Conservation (phyloP, 2,113 vertebrate genomes). For the Argyrosomus japonicus region DNA sequence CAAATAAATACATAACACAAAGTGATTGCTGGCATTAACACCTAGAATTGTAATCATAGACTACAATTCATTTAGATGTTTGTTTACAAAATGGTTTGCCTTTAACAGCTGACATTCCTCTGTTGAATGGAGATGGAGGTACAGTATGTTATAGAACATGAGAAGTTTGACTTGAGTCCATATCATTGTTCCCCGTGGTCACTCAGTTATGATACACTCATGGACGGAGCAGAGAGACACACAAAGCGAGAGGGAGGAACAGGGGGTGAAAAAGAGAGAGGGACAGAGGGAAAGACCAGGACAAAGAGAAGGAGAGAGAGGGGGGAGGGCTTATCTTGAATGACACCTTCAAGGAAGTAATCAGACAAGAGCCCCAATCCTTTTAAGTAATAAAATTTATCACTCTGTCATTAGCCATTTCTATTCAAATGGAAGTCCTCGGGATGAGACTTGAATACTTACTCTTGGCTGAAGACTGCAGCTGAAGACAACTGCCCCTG, state of each 20-base stretch:
- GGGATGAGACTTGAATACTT: conserved; percentile 33
- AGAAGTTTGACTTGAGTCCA: not conserved
- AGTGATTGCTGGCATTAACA: not conserved
- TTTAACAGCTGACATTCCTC: not conserved
- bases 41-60: not conserved
- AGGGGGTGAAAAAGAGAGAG: not conserved
- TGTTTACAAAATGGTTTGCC: not conserved
- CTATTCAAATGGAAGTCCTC: conserved; percentile 33
- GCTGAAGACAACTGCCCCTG: not conserved
- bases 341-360: conserved; percentile 52
- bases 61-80: not conserved
- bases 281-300: not conserved
- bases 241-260: not conserved
- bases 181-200: not conserved
- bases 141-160: not conserved
- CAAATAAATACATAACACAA: not conserved
- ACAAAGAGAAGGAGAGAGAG: not conserved
- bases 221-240: not conserved
- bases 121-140: not conserved
- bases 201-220: not conserved
- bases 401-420: conserved; percentile 44
- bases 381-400: conserved; percentile 53
- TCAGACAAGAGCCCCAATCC: conserved; percentile 44
- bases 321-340: conserved; percentile 16
- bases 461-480: conserved; percentile 22